These are phyloP conservation scores for Bombyx mandarina DNA, from an alignment of 1,140 invertebrate genomes.

Conservation along the genomic window DNA sequence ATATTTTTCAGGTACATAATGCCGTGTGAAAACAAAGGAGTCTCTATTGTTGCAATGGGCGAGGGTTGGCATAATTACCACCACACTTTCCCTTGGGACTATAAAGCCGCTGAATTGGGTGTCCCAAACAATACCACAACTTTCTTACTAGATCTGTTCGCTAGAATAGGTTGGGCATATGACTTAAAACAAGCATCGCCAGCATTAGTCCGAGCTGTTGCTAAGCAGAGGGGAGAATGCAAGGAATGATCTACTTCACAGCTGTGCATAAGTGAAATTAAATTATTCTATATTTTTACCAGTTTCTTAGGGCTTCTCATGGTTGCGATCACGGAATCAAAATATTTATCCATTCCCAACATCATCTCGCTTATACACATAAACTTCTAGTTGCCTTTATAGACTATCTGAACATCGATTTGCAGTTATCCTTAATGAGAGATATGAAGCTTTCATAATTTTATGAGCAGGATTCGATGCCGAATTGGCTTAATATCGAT, in stretches of 20 bases:
- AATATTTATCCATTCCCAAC: no score
- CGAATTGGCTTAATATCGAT: no score
- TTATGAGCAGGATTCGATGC: no score
- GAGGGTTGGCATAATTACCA: slow-evolving; percentile 95
- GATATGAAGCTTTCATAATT: no score
- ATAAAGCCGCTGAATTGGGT: slow-evolving; percentile 80
- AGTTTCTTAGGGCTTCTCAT: no score
- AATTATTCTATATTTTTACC: no score
- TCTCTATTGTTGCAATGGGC: slow-evolving; percentile 69
- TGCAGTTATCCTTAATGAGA: no score
- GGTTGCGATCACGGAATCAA: no score
- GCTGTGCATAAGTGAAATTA: no score
- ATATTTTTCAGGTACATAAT: slow-evolving; percentile 73
- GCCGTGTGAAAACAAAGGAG: slow-evolving; percentile 75
- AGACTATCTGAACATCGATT: no score
- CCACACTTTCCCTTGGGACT: slow-evolving; percentile 91
- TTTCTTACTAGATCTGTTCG: slow-evolving; percentile 77
- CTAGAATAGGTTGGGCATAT: slow-evolving; percentile 83
- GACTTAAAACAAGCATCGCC: slow-evolving; percentile 78
- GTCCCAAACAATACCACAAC: slow-evolving; percentile 74
- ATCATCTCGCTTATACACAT: no score
- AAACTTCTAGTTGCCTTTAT: no score
- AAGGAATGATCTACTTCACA: background rate
- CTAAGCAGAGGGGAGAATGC: slow-evolving; percentile 45
- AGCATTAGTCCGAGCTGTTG: slow-evolving; percentile 68